Conservation (phyloP, 2,797 vertebrate species). For the Oophaga sylvatica region DNA sequence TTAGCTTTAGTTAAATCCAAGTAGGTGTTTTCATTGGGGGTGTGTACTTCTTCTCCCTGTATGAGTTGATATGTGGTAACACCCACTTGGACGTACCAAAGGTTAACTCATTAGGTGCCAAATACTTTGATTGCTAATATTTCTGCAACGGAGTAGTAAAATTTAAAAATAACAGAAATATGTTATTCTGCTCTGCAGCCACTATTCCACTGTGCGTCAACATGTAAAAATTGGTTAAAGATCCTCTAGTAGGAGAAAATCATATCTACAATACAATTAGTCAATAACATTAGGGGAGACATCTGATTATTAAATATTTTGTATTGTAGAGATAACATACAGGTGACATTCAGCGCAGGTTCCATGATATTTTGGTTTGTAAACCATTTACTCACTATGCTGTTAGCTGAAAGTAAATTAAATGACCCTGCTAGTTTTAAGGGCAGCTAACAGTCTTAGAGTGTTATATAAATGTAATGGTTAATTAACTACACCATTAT, state of each 20-base stretch:
- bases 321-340: neutral
- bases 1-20: too few species aligned
- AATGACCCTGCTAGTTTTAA: slow-evolving; percentile 49
- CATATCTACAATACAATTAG: neutral
- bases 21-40: too few species aligned
- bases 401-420: slow-evolving; percentile 34
- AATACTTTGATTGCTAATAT: too few species aligned
- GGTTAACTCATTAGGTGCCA: too few species aligned
- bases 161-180: too few species aligned
- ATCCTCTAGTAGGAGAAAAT: neutral
- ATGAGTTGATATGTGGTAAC: too few species aligned
- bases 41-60: too few species aligned
- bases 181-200: too few species aligned
- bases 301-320: neutral
- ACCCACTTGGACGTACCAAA: too few species aligned
- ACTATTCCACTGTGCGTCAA: too few species aligned
- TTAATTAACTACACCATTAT: slow-evolving; percentile 58
- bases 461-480: slow-evolving; percentile 53
- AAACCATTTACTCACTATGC: slow-evolving; percentile 20
- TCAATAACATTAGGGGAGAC: neutral
- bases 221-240: too few species aligned
- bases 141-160: too few species aligned
- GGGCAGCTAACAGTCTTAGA: slow-evolving; percentile 34
- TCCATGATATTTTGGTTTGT: neutral
- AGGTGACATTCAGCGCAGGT: neutral